Evolutionary conservation across 2,797 vertebrate species (phyloP), one percentile per base, ranked within the genome.

Genomic region (Gallinago stenura): DNA sequence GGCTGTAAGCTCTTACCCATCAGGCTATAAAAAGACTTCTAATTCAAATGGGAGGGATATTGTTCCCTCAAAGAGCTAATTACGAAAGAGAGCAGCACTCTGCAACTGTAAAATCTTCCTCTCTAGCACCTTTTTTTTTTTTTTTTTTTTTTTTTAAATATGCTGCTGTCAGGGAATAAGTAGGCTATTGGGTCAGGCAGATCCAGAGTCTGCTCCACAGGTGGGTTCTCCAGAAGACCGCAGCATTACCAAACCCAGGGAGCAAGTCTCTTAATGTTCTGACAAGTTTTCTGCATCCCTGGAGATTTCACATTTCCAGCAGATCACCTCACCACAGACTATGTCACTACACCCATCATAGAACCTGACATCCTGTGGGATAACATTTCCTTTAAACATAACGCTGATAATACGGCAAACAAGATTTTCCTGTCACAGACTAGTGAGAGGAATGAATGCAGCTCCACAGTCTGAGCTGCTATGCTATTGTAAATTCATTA

Each of bases 401-500:
- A 80, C n/a, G 37, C 45, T 57, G 85, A 20, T 73, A 84, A 84
- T 57, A 87, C 0, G 0, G 61, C 83, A 95, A 83, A 62, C n/a
- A 76, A 73, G 43, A 66, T 72, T 75, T 64, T 92, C 83, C 72
- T 81, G 75, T 89, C 82, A 69, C 54, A 24, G 28, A 71, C 71
- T 91, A 65, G 65, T 18, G 75, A 87, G 73, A 93, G 43, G 65
- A 91, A 85, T 69, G 65, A 93, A 87, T 3, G 4, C 46, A 69
- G 60, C 43, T 81, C 54, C 78, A 62, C 53, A 83, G 84, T n/a
- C 88, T 78, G 76, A 90, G 57, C 64, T 94, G 79, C 50, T 78
- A 51, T n/a, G 58, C 65, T 85, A 83, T n/a, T 93, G 81, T 92
- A 83, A 91, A 91, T 92, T 95, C 90, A 92, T 96, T 91, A 95